A percentile compares a stretch with the other conserved stretches of the same genome.
These are phyloP conservation scores for Tenebrio molitor DNA, from an alignment of 1,140 invertebrate genomes.

Conservation along the genomic window DNA sequence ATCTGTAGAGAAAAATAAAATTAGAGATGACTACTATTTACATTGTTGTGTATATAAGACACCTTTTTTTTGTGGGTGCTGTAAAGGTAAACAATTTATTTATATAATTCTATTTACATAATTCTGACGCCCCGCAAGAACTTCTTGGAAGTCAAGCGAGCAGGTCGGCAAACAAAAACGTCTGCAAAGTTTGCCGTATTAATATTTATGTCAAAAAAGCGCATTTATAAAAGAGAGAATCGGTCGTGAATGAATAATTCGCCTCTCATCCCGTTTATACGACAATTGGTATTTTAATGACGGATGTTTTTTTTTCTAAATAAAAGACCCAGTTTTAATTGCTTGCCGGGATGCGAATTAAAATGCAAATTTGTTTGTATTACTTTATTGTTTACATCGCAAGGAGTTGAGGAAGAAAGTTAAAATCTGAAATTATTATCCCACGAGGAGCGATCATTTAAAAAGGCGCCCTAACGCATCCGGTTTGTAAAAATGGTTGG, in stretches of 20 bases:
- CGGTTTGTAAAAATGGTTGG: background rate
- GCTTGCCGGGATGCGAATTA: conserved; percentile 21
- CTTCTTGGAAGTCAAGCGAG: too few relatives aligned
- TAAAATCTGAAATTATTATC: conserved; percentile 8
- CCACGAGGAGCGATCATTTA: conserved; percentile 8
- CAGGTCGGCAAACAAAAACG: background rate
- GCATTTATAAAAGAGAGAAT: conserved; percentile 10
- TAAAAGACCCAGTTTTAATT: conserved; percentile 30
- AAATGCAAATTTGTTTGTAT: conserved; percentile 40
- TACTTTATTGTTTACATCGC: conserved; percentile 35
- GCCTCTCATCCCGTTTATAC: conserved; percentile 16
- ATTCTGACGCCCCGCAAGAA: too few relatives aligned
- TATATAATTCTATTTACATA: too few relatives aligned
- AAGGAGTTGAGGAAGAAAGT: conserved; percentile 28
- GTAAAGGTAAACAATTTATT: too few relatives aligned
- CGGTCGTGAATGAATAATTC: conserved; percentile 26
- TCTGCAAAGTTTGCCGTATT: conserved; percentile 23
- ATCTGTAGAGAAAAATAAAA: too few relatives aligned
- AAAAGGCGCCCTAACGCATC: conserved; percentile 4
- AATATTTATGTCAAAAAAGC: conserved; percentile 19
- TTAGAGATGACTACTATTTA: too few relatives aligned
- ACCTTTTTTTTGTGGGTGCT: too few relatives aligned
- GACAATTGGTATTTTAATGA: conserved; percentile 36
- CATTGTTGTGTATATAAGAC: too few relatives aligned
- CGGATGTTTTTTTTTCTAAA: conserved; percentile 9